Evolutionary conservation across 2,888 invertebrate species (phyloP).

Genomic region (Rhabditoides inermis): DNA sequence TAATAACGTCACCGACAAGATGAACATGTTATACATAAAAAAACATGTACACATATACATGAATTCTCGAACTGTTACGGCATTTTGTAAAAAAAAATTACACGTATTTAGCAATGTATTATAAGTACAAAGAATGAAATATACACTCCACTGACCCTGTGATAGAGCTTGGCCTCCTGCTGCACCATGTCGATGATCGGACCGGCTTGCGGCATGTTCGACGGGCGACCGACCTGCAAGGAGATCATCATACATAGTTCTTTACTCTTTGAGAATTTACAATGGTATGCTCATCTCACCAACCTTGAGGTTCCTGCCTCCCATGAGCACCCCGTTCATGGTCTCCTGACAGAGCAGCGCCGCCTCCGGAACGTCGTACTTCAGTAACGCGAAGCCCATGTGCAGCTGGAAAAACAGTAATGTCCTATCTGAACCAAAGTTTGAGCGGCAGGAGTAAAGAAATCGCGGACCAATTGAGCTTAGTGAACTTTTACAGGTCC

Average conservation of each 20-base stretch:
- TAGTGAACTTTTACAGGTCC: too few relatives aligned
- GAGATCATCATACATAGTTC: too few relatives aligned
- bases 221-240: constrained; percentile 79
- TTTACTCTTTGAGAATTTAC: too few relatives aligned
- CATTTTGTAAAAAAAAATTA: too few relatives aligned
- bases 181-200: constrained; percentile 97
- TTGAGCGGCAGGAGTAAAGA: constrained; percentile 1
- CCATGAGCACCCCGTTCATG: constrained; percentile 99
- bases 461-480: not conserved
- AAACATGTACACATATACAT: too few relatives aligned
- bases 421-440: not conserved
- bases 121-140: too few relatives aligned
- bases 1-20: too few relatives aligned
- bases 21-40: too few relatives aligned
- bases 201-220: constrained; percentile 99
- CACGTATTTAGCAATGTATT: too few relatives aligned
- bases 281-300: too few relatives aligned
- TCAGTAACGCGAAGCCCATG: constrained; percentile 98
- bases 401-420: constrained; percentile 74
- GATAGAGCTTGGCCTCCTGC: constrained; percentile 93
- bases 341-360: constrained; percentile 94
- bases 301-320: constrained; percentile 83
- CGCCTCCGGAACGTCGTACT: constrained; percentile 98
- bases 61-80: too few relatives aligned
- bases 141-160: too few relatives aligned